phyloP scores from a whole-genome alignment of 2,888 invertebrate species.

The Papilio protenor region DNA sequence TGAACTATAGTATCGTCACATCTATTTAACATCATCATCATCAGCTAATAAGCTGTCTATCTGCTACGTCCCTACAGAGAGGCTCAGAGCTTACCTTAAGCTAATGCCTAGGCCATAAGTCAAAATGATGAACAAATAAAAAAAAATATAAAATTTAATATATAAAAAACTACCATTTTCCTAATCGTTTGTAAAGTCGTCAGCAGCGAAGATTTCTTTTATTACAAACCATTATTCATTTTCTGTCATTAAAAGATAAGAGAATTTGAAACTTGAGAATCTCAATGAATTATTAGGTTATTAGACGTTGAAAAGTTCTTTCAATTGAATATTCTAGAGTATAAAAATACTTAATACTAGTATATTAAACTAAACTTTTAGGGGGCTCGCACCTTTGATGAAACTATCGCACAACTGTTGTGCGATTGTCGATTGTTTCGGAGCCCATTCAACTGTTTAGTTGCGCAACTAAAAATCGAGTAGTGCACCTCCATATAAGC shows the following conservation, averaged over 20 bases:
- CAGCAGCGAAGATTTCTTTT: constrained; percentile 3
- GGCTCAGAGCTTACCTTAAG: too few species aligned
- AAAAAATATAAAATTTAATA: not conserved
- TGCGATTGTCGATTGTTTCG: too few species aligned
- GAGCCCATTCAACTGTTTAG: too few species aligned
- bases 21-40: too few species aligned
- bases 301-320: not conserved
- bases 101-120: too few species aligned
- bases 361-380: not conserved
- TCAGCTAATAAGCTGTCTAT: too few species aligned
- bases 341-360: not conserved
- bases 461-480: too few species aligned
- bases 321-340: not conserved
- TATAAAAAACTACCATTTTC: not conserved
- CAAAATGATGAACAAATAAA: not conserved
- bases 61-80: too few species aligned
- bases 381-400: too few species aligned
- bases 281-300: not conserved
- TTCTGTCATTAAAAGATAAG: constrained; percentile 17
- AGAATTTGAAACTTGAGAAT: constrained; percentile 3
- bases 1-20: too few species aligned
- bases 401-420: too few species aligned
- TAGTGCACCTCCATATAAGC: too few species aligned
- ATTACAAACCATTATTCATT: constrained; percentile 26
- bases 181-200: not conserved